Base-by-base conservation (phyloP, 2,888 invertebrate genomes). In the Unio delphinus region DNA sequence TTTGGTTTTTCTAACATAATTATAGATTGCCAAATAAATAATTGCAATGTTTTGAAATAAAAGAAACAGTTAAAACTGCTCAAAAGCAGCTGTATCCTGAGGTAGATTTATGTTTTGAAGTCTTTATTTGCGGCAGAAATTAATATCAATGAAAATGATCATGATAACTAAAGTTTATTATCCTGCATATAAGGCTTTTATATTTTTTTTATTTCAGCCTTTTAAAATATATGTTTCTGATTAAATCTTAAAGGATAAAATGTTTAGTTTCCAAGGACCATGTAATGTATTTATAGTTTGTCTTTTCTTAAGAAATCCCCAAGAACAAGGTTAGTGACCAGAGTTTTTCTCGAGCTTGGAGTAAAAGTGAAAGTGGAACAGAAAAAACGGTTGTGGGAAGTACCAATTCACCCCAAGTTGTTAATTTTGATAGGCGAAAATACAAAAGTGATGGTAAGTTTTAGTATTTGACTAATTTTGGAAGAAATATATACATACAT, bases 271-370 rank as follows among this genome's bases (percentile, higher is more conserved):
- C 28, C 26, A 23, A 28, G 8, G n/a, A 11, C 34, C 18, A 63
- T 6, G 15, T 15, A 26, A n/a, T 58, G 7, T 11, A 58, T 26
- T 58, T 26, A 61, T 60, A 54, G 30, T 34, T 54, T 34, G 34
- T 15, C 23, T 61, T 58, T 23, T 23, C 64, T 69, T 6, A 58
- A 75, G 75, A 75, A 60, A 67, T 72, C 1, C 68, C 72, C 15
- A 78, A 76, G 65, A 68, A 69, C 23, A 83, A 81, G 65, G 64
- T 72, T 26, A 75, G 76, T 65, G 84, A 86, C 62, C 81, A 81
- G 72, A 84, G 85, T 68, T 86, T 87, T 70, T 83, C 85, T 28
- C 74, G 83, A n/a, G 85, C 84, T 20, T 87, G 86, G 86, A 85
- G 85, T 75, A 83, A 83, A 54, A 83, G 82, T 77, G 87, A 87